These are phyloP conservation scores for Biston stratarius DNA, from an alignment of 2,888 invertebrate species.

Conservation along the genomic window DNA sequence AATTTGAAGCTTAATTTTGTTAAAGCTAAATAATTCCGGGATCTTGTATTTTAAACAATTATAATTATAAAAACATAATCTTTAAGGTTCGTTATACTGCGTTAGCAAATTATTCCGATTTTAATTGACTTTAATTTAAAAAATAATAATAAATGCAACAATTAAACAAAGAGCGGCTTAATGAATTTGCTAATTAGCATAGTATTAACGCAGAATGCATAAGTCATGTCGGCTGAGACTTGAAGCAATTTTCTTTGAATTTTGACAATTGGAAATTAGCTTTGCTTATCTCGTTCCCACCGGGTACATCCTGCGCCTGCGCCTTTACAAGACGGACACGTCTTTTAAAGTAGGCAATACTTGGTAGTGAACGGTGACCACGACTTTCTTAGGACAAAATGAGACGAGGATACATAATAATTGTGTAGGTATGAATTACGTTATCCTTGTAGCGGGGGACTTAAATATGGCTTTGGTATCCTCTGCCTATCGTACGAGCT, in stretches of 20 bases:
- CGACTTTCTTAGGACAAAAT: background rate
- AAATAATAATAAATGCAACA: conserved; percentile 10
- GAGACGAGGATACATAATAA: background rate
- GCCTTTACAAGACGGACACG: conserved; percentile 9
- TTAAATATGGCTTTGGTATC: no score
- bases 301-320: conserved; percentile 26
- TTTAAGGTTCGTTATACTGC: conserved; percentile 2
- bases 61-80: conserved; percentile 9
- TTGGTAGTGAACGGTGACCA: conserved; percentile 28
- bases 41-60: conserved; percentile 4
- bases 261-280: conserved; percentile 36
- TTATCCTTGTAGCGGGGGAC: no score
- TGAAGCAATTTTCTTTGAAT: conserved; percentile 32
- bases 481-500: no score
- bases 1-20: conserved; percentile 2
- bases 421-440: no score
- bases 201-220: conserved; percentile 33
- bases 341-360: conserved; percentile 26
- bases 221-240: conserved; percentile 28
- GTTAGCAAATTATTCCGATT: conserved; percentile 15
- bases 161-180: conserved; percentile 23
- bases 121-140: conserved; percentile 8
- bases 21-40: background rate
- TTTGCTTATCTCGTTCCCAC: conserved; percentile 47
- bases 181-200: conserved; percentile 38